Conservation (phyloP, 30 jellyfish, hydroid and myxozoan genomes). For the Chrysaora quinquecirrha region DNA sequence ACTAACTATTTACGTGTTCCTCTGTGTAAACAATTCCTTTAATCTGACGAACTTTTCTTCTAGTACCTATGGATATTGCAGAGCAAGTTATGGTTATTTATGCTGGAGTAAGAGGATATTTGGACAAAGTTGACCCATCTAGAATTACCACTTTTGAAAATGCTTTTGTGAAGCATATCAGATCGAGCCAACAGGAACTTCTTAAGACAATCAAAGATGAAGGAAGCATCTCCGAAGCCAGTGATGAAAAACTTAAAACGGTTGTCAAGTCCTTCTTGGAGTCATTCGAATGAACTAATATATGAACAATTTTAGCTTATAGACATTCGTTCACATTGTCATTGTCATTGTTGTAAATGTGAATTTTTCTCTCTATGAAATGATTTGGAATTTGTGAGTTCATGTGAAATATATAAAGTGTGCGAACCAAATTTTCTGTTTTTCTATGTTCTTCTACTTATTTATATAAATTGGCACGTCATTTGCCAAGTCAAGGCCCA, state of each 20-base stretch:
- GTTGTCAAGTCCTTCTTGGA: conserved; percentile 85
- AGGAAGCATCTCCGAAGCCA: conserved; percentile 95
- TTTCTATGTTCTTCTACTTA: not conserved
- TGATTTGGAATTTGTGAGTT: not conserved
- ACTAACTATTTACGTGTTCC: too few relatives aligned
- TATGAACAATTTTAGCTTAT: not conserved
- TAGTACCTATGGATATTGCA: conserved; percentile 99
- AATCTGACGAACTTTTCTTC: too few relatives aligned
- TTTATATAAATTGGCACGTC: too few relatives aligned
- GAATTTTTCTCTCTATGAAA: conserved; percentile 15
- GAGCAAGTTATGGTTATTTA: conserved; percentile 96
- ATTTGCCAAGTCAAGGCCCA: too few relatives aligned
- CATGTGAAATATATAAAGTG: not conserved
- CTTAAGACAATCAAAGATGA: conserved; percentile 82
- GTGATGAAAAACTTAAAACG: conserved; percentile 89
- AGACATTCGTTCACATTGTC: not conserved
- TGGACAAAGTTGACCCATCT: conserved; percentile 96
- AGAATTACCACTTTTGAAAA: conserved; percentile 90
- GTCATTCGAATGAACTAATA: conserved; percentile 69
- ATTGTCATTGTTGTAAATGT: conserved; percentile 55
- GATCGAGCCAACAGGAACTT: conserved; percentile 81
- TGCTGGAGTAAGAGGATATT: conserved; percentile 98
- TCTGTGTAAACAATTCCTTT: too few relatives aligned
- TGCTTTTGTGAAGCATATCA: conserved; percentile 85
- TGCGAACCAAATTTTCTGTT: not conserved